phyloP scores from a whole-genome alignment of 2,113 vertebrate genomes.

The Paedocypris sp. region DNA sequence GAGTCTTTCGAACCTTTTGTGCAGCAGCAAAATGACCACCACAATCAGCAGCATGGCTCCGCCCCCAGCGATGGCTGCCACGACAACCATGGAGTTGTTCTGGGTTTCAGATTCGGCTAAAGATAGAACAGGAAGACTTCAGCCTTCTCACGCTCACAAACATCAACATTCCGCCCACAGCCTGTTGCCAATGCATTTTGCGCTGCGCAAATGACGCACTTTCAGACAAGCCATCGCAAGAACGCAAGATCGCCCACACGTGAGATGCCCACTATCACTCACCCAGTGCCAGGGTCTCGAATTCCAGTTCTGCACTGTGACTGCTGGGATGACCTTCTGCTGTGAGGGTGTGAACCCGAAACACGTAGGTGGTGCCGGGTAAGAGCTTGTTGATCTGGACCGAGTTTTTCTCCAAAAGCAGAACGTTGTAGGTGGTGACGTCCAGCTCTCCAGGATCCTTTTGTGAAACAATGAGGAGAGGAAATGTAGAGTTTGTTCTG shows the following conservation, averaged over 20 bases:
- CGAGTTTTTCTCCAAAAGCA: conserved; percentile 71
- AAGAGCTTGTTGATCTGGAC: conserved; percentile 71
- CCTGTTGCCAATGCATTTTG: background rate
- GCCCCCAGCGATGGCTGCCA: conserved; percentile 51
- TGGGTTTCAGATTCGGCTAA: conserved; percentile 55
- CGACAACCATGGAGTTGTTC: conserved; percentile 59
- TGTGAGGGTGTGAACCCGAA: conserved; percentile 76
- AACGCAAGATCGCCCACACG: background rate
- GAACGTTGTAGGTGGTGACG: conserved; percentile 83
- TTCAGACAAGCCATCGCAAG: background rate
- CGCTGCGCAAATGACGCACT: background rate
- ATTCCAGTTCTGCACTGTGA: conserved; percentile 74
- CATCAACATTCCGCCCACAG: background rate
- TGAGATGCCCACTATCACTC: background rate
- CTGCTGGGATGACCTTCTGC: conserved; percentile 67
- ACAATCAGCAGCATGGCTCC: conserved; percentile 60
- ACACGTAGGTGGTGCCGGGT: conserved; percentile 74
- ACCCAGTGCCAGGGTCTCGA: conserved; percentile 63
- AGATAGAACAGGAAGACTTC: background rate
- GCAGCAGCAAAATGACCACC: conserved; percentile 59
- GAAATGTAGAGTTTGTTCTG: background rate
- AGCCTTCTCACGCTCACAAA: background rate
- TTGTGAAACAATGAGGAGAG: conserved; percentile 31
- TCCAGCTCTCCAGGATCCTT: conserved; percentile 64
- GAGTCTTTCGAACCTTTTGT: conserved; percentile 58